Evolutionary conservation across 35 echinoderm and acorn worm genomes (phyloP), one percentile per base, ranked within the genome.

Genomic region (Apostichopus japonicus): DNA sequence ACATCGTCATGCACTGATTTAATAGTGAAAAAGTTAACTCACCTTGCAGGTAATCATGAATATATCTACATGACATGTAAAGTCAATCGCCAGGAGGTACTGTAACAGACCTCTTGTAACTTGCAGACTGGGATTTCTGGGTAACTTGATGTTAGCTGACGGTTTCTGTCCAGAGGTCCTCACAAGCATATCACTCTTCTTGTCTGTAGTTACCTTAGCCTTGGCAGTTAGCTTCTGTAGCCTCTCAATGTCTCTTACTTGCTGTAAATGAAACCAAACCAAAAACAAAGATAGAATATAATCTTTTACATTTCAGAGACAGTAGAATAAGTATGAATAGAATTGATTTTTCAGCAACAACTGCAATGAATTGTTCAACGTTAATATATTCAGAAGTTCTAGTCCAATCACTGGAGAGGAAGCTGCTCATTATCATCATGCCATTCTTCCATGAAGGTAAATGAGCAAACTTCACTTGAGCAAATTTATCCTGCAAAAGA

Each of bases 1-100:
- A 61, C 13, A 61, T 61, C 57, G 0, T 10, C 7, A 61, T 61
- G 57, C 5, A 8, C 7, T 61, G 57, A 61, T 8, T 61, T 13
- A 61, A 11, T 61, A 10, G 13, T 61, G 8, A 61, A 1, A 8
- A 61, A 6, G 16, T 55, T 65, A 79, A 55, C 93, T 65, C 79
- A 99, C 97, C 97, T 99, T 99, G 93, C 97, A 99, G 6, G 95
- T 91, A 56, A 96, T 92, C 22, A 99, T 94, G 71, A 99, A 99
- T 17, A 96, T 73, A 92, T 99, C 97, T 2, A 96, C 97, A 92
- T 99, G 93, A 6, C 95, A 96, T 17, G 95, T 96, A 92, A 96
- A 99, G 88, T 99, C 97, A 95, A 99, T 99, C 21, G 93, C 93
- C 24, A 99, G 90, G 24, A 99, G 90, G 2, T 96, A 87, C 5